These are phyloP conservation scores for Nowickia ferox DNA, from an alignment of 2,888 invertebrate genomes.

Conservation along the genomic window DNA sequence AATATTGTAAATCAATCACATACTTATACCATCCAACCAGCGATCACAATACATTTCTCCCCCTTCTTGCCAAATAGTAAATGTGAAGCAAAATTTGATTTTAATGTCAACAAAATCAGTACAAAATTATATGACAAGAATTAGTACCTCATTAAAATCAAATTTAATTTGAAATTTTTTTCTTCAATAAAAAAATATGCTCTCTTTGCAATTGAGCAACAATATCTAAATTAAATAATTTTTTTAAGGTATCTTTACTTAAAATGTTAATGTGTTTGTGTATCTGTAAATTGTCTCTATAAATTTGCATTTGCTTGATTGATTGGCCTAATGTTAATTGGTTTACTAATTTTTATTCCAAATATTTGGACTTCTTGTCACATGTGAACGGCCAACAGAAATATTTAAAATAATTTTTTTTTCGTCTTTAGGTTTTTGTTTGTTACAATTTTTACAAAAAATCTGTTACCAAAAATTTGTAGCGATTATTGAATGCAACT, in stretches of 20 bases:
- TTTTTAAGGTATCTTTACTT: no score
- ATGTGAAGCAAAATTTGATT: neutral
- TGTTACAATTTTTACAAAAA: no score
- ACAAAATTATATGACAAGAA: constrained; percentile 24
- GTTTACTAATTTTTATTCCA: constrained; percentile 17
- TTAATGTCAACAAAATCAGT: neutral
- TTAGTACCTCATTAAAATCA: constrained; percentile 49
- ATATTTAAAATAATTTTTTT: neutral
- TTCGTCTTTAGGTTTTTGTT: neutral
- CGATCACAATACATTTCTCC: constrained; percentile 2
- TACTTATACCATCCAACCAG: neutral
- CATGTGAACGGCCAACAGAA: neutral
- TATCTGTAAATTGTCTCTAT: neutral
- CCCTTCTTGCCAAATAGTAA: neutral
- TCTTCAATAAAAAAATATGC: neutral
- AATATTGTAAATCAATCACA: neutral
- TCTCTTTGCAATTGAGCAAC: no score
- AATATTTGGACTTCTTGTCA: constrained; percentile 40
- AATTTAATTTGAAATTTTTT: constrained; percentile 44
- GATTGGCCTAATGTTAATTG: constrained; percentile 30
- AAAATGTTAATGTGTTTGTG: no score
- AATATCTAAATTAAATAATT: no score
- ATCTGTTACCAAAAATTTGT: neutral
- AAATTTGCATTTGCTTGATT: constrained; percentile 34
- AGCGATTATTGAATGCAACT: constrained; percentile 1